Percentiles rank a stretch among this genome's conserved stretches.
phyloP scores from a whole-genome alignment of 1,140 invertebrate species.

The Papilio xuthus region DNA sequence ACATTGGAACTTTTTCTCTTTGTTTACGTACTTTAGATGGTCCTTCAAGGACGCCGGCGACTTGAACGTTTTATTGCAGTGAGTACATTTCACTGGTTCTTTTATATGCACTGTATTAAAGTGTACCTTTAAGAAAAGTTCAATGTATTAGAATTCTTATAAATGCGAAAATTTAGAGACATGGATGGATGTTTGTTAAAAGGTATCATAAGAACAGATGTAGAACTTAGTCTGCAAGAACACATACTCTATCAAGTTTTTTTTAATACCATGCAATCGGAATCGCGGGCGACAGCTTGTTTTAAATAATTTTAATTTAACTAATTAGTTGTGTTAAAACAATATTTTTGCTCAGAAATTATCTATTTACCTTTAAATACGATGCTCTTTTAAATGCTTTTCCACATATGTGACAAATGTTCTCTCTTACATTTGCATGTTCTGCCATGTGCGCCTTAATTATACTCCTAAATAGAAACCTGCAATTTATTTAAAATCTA shows the following conservation, averaged over 20 bases:
- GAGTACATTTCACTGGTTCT: slow-evolving; percentile 54
- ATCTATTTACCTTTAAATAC: slow-evolving; percentile 48
- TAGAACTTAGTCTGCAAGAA: too few relatives aligned
- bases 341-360: too few relatives aligned
- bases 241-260: too few relatives aligned
- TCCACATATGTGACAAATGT: slow-evolving; percentile 62
- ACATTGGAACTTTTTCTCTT: slow-evolving; percentile 55
- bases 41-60: slow-evolving; percentile 47
- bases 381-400: slow-evolving; percentile 55
- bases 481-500: slow-evolving; percentile 44
- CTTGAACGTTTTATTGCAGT: slow-evolving; percentile 64
- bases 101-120: slow-evolving; percentile 49
- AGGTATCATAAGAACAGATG: too few relatives aligned
- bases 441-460: slow-evolving; percentile 57
- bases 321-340: too few relatives aligned
- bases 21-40: slow-evolving; percentile 52
- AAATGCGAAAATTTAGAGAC: too few relatives aligned
- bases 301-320: not conserved
- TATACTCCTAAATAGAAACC: slow-evolving; percentile 54
- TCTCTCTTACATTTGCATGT: slow-evolving; percentile 49
- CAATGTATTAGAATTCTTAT: not conserved
- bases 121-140: slow-evolving; percentile 47
- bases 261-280: too few relatives aligned
- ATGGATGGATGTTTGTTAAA: too few relatives aligned
- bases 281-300: too few relatives aligned